Evolutionary conservation across 2,113 vertebrate species (phyloP).

Genomic region (Xerus inauris): DNA sequence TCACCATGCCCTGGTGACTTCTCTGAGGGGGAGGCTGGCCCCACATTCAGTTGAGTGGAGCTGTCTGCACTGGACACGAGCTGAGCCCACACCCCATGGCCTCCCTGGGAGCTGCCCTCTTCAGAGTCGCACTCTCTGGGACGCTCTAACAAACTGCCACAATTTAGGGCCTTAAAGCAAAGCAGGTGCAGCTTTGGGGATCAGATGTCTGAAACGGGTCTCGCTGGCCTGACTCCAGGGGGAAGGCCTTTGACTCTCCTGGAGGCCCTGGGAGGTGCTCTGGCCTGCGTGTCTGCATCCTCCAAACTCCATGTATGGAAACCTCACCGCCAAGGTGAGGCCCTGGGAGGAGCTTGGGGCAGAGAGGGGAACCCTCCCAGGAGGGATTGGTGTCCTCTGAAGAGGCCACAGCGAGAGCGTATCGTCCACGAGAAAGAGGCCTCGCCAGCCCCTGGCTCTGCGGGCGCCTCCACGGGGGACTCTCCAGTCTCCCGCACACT

Average conservation of each 20-base stretch:
- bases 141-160: too few species aligned
- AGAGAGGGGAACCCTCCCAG: fast-evolving
- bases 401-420: background rate
- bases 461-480: background rate
- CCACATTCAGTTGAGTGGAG: background rate
- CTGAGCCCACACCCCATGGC: background rate
- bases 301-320: background rate
- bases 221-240: background rate
- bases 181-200: too few species aligned
- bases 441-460: background rate
- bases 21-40: background rate
- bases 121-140: too few species aligned
- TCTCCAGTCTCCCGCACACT: too few species aligned
- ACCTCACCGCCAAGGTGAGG: too few species aligned
- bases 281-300: too few species aligned
- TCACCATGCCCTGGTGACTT: too few species aligned
- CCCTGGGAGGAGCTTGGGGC: too few species aligned
- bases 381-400: background rate
- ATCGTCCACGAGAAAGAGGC: background rate
- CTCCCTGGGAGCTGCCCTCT: background rate
- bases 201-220: background rate
- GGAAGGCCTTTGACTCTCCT: background rate
- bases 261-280: background rate
- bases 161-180: fast-evolving
- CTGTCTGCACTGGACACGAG: background rate